Percentiles rank a stretch among this genome's conserved stretches.
These are phyloP conservation scores for Melinaea marsaeus DNA, from an alignment of 2,888 invertebrate genomes.

Conservation along the genomic window DNA sequence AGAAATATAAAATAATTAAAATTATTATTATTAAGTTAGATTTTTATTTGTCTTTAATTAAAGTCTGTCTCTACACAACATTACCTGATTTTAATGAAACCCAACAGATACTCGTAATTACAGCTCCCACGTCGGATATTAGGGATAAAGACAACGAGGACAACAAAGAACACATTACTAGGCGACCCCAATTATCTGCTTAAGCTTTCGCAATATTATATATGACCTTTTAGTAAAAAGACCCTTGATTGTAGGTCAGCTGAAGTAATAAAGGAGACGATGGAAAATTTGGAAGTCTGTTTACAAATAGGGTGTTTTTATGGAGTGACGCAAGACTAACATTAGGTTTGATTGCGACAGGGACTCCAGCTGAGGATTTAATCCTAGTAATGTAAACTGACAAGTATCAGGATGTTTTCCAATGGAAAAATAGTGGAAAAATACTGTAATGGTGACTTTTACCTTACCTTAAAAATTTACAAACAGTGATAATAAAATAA, in stretches of 20 bases:
- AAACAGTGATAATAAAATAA: too few relatives aligned
- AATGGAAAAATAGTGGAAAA: too few relatives aligned
- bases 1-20: background rate
- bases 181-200: constrained; percentile 42
- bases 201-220: constrained; percentile 45
- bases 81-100: background rate
- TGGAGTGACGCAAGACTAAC: constrained; percentile 39
- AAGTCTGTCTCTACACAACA: too few relatives aligned
- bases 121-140: background rate
- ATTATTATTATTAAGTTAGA: too few relatives aligned
- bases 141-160: constrained; percentile 8
- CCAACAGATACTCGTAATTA: background rate
- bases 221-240: constrained; percentile 46
- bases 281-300: constrained; percentile 45
- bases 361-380: constrained; percentile 8
- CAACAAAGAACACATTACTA: background rate
- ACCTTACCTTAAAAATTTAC: too few relatives aligned
- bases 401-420: too few relatives aligned
- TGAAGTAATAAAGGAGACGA: constrained; percentile 33
- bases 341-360: constrained; percentile 12
- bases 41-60: too few relatives aligned
- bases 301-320: constrained; percentile 23
- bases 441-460: too few relatives aligned
- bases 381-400: too few relatives aligned
- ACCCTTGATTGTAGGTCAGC: constrained; percentile 45